These are phyloP conservation scores for Caretta caretta DNA, from an alignment of 2,113 vertebrate genomes.

Conservation along the genomic window DNA sequence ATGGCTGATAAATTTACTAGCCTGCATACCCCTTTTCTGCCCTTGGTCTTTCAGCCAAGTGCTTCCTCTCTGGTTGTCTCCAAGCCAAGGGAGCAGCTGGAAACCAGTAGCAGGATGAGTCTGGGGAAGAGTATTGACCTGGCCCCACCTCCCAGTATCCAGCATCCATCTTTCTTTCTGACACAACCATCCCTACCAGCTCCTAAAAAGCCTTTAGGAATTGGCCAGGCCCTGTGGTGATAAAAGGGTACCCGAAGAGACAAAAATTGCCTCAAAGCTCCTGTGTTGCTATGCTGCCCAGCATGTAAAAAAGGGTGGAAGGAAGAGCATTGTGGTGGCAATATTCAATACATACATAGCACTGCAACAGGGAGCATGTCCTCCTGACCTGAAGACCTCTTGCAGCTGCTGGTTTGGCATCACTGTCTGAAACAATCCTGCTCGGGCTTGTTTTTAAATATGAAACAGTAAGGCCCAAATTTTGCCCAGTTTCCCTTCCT, in stretches of 20 bases:
- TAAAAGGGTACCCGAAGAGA: background rate
- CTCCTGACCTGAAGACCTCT: background rate
- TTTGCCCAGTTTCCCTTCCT: background rate
- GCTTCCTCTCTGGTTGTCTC: background rate
- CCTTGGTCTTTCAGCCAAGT: background rate
- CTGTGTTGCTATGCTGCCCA: background rate
- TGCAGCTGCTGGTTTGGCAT: background rate
- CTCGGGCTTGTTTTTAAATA: background rate
- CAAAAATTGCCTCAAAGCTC: background rate
- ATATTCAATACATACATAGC: background rate
- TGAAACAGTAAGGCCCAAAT: background rate
- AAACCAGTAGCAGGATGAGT: background rate
- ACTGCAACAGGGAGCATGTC: background rate
- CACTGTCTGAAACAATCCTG: background rate
- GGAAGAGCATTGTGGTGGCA: background rate
- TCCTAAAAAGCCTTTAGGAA: background rate
- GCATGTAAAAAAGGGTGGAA: background rate
- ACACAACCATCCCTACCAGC: background rate
- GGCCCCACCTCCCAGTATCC: background rate
- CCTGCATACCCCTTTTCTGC: background rate
- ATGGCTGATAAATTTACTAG: background rate
- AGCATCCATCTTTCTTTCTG: background rate
- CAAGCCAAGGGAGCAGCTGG: background rate
- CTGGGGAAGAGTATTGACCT: background rate
- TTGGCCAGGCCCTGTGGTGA: background rate